phyloP scores from a whole-genome alignment of 2,113 vertebrate genomes.

The Gambusia holbrooki region DNA sequence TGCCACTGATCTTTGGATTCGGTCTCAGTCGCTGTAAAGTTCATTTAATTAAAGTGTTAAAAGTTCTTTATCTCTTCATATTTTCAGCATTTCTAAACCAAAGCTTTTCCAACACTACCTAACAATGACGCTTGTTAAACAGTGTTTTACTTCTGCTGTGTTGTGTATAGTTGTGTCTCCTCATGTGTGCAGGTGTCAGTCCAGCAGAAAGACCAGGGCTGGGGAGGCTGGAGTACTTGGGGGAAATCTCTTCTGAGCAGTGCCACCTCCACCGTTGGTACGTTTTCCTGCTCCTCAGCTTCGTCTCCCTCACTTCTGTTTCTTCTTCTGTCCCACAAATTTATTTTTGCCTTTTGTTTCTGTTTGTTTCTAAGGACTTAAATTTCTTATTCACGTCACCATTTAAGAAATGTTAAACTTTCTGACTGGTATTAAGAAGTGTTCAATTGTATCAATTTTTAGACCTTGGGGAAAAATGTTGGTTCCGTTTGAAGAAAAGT shows the following conservation, averaged over 20 bases:
- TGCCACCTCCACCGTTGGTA: conserved; percentile 92
- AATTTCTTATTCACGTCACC: not conserved
- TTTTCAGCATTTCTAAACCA: no score
- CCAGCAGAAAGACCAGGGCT: conserved; percentile 66
- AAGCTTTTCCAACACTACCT: no score
- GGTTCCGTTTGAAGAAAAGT: no score
- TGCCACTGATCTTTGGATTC: not conserved
- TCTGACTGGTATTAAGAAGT: no score
- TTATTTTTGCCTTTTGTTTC: no score
- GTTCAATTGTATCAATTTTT: no score
- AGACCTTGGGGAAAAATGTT: no score
- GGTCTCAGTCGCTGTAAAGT: not conserved
- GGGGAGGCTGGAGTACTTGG: conserved; percentile 92
- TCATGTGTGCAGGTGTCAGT: conserved; percentile 50
- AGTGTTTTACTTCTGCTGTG: not conserved
- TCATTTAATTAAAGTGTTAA: no score
- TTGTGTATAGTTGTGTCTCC: conserved; percentile 11
- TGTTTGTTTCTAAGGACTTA: not conserved
- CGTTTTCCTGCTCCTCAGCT: conserved; percentile 23
- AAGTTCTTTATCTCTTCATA: no score
- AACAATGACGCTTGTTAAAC: no score
- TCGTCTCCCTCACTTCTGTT: not conserved
- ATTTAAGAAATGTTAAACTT: not conserved
- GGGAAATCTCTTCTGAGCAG: conserved; percentile 92
- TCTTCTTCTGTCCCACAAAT: not conserved